phyloP scores from a whole-genome alignment of 2,113 vertebrate species.

The Sylvietta virens region DNA sequence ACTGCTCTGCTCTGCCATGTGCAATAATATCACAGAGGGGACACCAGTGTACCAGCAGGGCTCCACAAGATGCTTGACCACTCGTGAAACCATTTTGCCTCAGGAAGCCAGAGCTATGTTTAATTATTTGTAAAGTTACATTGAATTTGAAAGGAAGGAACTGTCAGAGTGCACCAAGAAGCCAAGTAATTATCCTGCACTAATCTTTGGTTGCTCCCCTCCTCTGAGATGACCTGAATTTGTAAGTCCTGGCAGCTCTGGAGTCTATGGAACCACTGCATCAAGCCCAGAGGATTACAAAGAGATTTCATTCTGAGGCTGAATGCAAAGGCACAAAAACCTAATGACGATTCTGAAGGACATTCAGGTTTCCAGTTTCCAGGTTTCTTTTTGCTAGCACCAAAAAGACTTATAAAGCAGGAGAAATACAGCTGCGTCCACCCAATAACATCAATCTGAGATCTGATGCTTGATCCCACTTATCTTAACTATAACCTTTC shows the following conservation, averaged over 20 bases:
- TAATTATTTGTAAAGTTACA: background rate
- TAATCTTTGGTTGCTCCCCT: background rate
- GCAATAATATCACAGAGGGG: background rate
- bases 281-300: background rate
- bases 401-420: background rate
- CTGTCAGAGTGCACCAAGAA: background rate
- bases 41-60: background rate
- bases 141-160: background rate
- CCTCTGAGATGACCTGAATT: background rate
- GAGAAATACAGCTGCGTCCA: background rate
- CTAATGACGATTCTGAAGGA: background rate
- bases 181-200: background rate
- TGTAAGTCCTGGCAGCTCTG: background rate
- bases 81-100: background rate
- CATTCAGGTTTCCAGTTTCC: background rate
- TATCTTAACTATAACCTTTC: constrained; percentile 12
- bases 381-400: too few relatives aligned
- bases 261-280: background rate
- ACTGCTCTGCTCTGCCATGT: background rate
- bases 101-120: background rate
- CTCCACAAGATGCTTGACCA: background rate
- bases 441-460: background rate
- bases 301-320: background rate
- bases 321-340: background rate
- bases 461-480: background rate